Conservation (phyloP, 2,113 vertebrate genomes). For the Prolemur simus region DNA sequence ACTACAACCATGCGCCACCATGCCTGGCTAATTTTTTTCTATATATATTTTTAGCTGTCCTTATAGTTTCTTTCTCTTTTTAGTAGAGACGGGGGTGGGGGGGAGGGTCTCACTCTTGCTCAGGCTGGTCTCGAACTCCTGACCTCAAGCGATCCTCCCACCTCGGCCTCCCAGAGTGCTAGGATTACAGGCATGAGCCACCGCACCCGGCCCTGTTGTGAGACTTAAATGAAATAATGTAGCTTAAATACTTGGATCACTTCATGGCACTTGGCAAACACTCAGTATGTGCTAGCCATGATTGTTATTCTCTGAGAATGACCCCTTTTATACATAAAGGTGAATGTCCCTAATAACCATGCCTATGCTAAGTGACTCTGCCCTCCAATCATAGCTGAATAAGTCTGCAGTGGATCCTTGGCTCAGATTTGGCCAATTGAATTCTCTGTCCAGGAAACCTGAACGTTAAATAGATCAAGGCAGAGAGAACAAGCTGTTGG, state of each 20-base stretch:
- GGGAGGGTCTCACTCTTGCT: no score
- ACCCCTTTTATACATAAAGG: not conserved
- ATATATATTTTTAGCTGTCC: no score
- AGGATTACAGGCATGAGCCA: no score
- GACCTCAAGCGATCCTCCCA: no score
- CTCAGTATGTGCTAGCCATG: not conserved
- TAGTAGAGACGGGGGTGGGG: no score
- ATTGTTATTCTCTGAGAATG: not conserved
- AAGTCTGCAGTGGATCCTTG: not conserved
- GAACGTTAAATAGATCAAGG: constrained; percentile 3
- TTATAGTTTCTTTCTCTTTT: no score
- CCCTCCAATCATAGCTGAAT: not conserved
- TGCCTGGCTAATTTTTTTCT: no score
- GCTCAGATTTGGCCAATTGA: not conserved
- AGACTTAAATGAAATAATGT: not conserved
- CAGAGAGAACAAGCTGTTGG: not conserved
- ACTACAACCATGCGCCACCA: no score
- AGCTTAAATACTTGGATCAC: not conserved
- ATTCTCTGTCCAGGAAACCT: constrained; percentile 21
- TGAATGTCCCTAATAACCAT: not conserved
- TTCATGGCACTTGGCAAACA: not conserved
- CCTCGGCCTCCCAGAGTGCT: no score
- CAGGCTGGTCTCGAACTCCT: no score
- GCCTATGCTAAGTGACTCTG: not conserved
- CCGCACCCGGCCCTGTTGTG: no score